Base-by-base conservation (phyloP, 2,888 invertebrate genomes). In the Drosophila kambysellisi region DNA sequence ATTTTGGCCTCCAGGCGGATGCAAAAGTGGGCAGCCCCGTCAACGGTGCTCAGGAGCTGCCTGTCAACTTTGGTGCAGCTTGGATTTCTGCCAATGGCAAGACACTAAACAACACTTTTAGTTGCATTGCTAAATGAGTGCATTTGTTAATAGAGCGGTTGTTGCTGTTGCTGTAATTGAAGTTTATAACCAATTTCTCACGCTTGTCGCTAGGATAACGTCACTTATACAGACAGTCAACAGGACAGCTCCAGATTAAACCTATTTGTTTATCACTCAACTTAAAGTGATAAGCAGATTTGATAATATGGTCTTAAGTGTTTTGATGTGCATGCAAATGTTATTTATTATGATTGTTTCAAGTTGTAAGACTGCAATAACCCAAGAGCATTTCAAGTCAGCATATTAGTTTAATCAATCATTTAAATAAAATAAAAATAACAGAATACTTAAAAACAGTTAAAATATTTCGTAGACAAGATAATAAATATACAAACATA, bases 41-140 rank as follows among this genome's bases (percentile, higher is more conserved):
- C 70, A 65, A 62, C 72, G 41, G 54, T 52, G 68, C 70, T 85
- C 87, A 76, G 90, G 83, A 90, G 90, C 88, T 88, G 87, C 86
- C 89, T 79, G 79, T 90, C 88, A 85, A 81, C 82, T 77, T 59
- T 64, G 59, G 48, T 73, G 57, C 61, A 68, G 48, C 58, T 63
- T 62, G 70, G 81, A 72, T 74, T 70, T 75, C 67, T 75, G 79
- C 73, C 82, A 58, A 79, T 70, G 79, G 70, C 72, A 54, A 82
- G 88, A 83, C 83, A 83, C 74, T 88, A 90, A 90, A 85, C 83
- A 88, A 90, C 89, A 86, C 87, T 82, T 86, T 90, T 83, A 82
- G 90, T 83, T 90, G 90, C 82, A 79, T 86, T 83, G 76, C 83
- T 90, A 80, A 86, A 88, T 86, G 87, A 82, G 75, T 90, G 82